Conservation (phyloP, 2,113 vertebrate genomes). For the Cardinalis cardinalis region DNA sequence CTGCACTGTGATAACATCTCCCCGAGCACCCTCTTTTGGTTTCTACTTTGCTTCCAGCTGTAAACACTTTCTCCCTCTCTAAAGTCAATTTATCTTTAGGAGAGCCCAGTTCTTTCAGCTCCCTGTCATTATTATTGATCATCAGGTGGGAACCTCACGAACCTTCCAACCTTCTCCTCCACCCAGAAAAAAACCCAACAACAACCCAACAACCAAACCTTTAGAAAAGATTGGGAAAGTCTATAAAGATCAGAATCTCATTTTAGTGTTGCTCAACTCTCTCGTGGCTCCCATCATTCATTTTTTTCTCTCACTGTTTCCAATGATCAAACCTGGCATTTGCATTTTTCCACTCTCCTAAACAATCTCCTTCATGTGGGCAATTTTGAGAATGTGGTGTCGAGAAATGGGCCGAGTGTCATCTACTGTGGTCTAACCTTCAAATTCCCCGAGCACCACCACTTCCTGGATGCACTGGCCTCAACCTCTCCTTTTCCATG, state of each 20-base stretch:
- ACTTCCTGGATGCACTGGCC: neutral
- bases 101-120: neutral
- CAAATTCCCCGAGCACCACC: neutral
- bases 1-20: neutral
- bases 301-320: neutral
- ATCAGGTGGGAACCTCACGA: neutral
- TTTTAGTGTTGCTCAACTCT: neutral
- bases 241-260: conserved; percentile 29
- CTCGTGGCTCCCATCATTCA: neutral
- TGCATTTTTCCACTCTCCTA: neutral
- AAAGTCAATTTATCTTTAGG: neutral
- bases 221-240: conserved; percentile 2
- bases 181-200: neutral
- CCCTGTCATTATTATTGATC: neutral
- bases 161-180: neutral
- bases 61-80: conserved; percentile 3
- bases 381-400: neutral
- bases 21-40: neutral
- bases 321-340: neutral
- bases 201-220: neutral
- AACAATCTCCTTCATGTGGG: neutral
- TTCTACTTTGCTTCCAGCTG: neutral
- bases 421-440: neutral
- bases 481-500: neutral
- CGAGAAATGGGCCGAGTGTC: accelerated